Base-by-base conservation (phyloP, 2,797 vertebrate genomes). In the Tadarida brasiliensis region DNA sequence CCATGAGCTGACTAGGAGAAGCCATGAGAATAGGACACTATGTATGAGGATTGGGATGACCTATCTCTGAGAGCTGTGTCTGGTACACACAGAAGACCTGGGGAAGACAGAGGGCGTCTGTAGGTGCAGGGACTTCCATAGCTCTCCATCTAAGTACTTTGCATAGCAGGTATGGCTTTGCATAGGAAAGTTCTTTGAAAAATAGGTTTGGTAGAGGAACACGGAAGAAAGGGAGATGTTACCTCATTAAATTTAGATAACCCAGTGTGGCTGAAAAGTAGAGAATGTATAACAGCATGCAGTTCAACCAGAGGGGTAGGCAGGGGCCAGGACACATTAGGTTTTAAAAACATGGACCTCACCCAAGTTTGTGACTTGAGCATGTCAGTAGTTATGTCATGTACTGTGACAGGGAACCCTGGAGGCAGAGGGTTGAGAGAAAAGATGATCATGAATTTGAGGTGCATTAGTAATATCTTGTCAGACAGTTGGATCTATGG, bases 231-330 rank as follows among this genome's bases (percentile, higher is more conserved):
- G 39, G 28, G 49, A 73, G 39, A 59, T 54, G 77, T 47, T 74
- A 47, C 57, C 47, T 84, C 33, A 47, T 74, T 88, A 16, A 44
- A 56, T 65, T 91, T 59, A 81, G 28, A n/a, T 49, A 57, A 88
- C 56, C 28, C 44, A 56, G 26, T n/a, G 39, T 39, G 71, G 26
- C 39, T 97, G 97, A 98, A 98, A 82, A 88, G 85, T 98, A 98
- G 97, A 98, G 97, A 87, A 87, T 11, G 28, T 51, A 90, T 3
- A 63, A 17, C 14, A n/a, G 61, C n/a, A 5, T n/a, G 24, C n/a
- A 4, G 33, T 68, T 76, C 57, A 76, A 39, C 15, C n/a, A 65
- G 47, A 88, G 97, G 96, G 77, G 71, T 90, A 97, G 97, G 97
- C 97, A 98, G 98, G 78, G 97, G 97, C 97, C 77, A 68, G 61